phyloP scores from a whole-genome alignment of 2,797 vertebrate genomes.

The Sparidentex hasta region DNA sequence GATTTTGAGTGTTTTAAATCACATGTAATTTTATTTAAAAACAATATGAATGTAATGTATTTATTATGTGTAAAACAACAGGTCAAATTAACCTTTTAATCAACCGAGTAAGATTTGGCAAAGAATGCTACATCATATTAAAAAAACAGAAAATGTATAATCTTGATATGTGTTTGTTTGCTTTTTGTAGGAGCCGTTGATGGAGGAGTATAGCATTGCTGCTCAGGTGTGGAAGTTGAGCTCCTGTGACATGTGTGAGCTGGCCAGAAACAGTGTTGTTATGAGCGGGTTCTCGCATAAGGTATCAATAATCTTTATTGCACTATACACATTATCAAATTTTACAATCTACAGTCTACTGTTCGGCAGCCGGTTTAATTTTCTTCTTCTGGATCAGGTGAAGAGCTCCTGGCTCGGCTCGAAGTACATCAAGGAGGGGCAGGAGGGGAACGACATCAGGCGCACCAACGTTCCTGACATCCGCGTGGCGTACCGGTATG shows the following conservation, averaged over 20 bases:
- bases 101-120: no score
- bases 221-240: slow-evolving; percentile 99
- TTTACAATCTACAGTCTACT: not conserved
- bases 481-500: slow-evolving; percentile 93
- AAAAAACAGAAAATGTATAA: not conserved
- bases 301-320: slow-evolving; percentile 74
- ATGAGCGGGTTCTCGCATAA: slow-evolving; percentile 98
- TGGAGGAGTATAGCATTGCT: slow-evolving; percentile 99
- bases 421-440: slow-evolving; percentile 91
- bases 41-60: no score
- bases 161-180: not conserved
- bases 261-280: slow-evolving; percentile 96
- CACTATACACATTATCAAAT: not conserved
- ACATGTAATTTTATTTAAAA: no score
- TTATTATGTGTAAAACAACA: no score
- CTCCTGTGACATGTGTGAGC: slow-evolving; percentile 98
- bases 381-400: slow-evolving; percentile 79
- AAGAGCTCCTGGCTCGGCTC: slow-evolving; percentile 96
- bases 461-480: slow-evolving; percentile 97
- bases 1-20: no score
- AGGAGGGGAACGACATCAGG: slow-evolving; percentile 95
- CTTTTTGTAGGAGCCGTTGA: slow-evolving; percentile 89
- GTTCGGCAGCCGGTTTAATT: not conserved
- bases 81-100: no score
- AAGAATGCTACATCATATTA: not conserved